Conservation (phyloP, 2,888 invertebrate genomes). For the Gymnocheta viridis region DNA sequence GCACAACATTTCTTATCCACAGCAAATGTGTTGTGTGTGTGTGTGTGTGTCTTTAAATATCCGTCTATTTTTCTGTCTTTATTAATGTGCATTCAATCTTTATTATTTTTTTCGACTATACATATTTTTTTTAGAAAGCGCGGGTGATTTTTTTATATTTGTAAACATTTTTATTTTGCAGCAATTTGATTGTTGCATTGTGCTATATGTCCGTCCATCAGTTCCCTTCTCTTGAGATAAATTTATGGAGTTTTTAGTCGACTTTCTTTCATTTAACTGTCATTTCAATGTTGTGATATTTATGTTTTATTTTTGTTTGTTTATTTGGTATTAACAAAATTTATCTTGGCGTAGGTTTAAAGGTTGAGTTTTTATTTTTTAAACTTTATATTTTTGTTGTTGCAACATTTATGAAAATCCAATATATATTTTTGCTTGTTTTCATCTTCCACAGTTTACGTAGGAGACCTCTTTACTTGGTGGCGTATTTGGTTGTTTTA, state of each 20-base stretch:
- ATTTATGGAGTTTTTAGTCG: slow-evolving; percentile 54
- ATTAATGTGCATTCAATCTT: slow-evolving; percentile 57
- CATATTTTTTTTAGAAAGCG: slow-evolving; percentile 61
- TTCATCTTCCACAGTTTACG: slow-evolving; percentile 44
- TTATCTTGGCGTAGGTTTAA: slow-evolving; percentile 68
- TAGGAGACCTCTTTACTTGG: slow-evolving; percentile 56
- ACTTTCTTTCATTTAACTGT: slow-evolving; percentile 67
- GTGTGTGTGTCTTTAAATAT: background rate
- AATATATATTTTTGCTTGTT: slow-evolving; percentile 29
- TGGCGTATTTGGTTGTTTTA: slow-evolving; percentile 48
- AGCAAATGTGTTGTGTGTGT: background rate
- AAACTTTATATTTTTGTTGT: slow-evolving; percentile 40
- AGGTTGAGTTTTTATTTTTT: slow-evolving; percentile 60
- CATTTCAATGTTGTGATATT: slow-evolving; percentile 65
- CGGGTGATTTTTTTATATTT: slow-evolving; percentile 57
- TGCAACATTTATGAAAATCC: slow-evolving; percentile 54
- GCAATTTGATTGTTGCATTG: slow-evolving; percentile 54
- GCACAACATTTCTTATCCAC: slow-evolving; percentile 23
- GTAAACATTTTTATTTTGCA: slow-evolving; percentile 41
- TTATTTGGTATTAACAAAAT: slow-evolving; percentile 51
- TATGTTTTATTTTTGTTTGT: slow-evolving; percentile 39
- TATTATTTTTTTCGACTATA: slow-evolving; percentile 41
- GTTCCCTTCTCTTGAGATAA: slow-evolving; percentile 59
- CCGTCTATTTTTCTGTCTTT: slow-evolving; percentile 22
- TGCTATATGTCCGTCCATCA: slow-evolving; percentile 36